Evolutionary conservation across 2,888 invertebrate species (phyloP).

Genomic region (Apamea epomidion): DNA sequence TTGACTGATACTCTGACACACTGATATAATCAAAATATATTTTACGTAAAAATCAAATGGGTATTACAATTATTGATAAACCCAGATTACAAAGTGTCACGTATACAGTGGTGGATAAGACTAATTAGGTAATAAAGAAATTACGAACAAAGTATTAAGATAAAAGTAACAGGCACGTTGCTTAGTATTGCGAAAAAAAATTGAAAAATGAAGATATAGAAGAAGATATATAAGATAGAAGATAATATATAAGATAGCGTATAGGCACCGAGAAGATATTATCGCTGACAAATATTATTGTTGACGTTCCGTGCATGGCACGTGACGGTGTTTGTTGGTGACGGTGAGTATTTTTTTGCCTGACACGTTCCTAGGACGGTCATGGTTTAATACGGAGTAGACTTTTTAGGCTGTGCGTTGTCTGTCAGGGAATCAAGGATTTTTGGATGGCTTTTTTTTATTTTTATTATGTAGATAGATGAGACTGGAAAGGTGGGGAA

Average conservation of each 20-base stretch:
- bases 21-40: not conserved
- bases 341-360: no score
- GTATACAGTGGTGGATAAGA: slow-evolving; percentile 1
- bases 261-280: no score
- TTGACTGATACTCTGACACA: no score
- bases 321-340: no score
- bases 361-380: no score
- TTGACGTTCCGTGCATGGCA: no score
- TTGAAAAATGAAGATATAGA: not conserved
- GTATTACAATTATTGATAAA: not conserved
- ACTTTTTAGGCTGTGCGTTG: not conserved
- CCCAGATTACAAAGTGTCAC: not conserved
- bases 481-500: not conserved
- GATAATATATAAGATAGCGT: no score
- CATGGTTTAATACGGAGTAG: no score
- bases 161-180: not conserved
- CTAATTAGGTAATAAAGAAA: slow-evolving; percentile 24
- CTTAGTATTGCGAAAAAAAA: slow-evolving; percentile 14
- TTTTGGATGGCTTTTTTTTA: no score
- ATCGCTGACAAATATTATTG: no score
- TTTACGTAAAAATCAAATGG: slow-evolving; percentile 16
- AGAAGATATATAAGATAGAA: no score
- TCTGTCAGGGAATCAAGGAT: not conserved
- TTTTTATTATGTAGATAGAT: not conserved
- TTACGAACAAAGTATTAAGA: slow-evolving; percentile 35